Evolutionary conservation across 1,140 invertebrate genomes (phyloP).

Genomic region (Aphelinus atriplicis): DNA sequence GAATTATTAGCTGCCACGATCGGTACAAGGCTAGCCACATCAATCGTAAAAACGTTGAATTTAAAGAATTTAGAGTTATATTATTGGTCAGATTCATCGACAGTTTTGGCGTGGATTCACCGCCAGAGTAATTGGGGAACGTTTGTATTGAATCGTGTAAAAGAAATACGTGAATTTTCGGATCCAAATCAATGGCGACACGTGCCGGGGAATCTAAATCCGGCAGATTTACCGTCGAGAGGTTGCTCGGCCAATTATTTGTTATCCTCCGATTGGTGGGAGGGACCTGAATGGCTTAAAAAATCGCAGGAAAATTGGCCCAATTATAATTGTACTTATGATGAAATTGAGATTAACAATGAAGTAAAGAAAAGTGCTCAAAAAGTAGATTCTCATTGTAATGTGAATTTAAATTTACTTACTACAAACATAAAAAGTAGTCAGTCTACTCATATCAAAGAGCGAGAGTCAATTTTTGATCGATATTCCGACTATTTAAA

Average conservation of each 20-base stretch:
- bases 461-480: no score
- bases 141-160: slow-evolving; percentile 33
- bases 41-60: slow-evolving; percentile 47
- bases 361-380: slow-evolving; percentile 22
- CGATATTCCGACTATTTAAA: no score
- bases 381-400: not conserved
- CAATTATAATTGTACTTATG: not conserved
- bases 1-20: slow-evolving; percentile 44
- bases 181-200: not conserved
- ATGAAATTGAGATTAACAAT: slow-evolving; percentile 29
- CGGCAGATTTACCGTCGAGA: slow-evolving; percentile 51
- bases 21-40: slow-evolving; percentile 46
- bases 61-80: slow-evolving; percentile 44
- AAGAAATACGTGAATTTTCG: slow-evolving; percentile 17
- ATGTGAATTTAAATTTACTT: not conserved
- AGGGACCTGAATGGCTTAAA: slow-evolving; percentile 54
- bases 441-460: not conserved
- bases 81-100: slow-evolving; percentile 5
- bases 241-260: slow-evolving; percentile 50
- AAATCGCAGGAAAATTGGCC: slow-evolving; percentile 40
- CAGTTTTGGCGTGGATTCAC: slow-evolving; percentile 35
- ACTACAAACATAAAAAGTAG: not conserved
- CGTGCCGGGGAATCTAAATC: no score
- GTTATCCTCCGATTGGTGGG: slow-evolving; percentile 53
- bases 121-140: slow-evolving; percentile 29